These are phyloP conservation scores for Mionectes olivaceus DNA, from an alignment of 2,797 vertebrate genomes.

Conservation along the genomic window DNA sequence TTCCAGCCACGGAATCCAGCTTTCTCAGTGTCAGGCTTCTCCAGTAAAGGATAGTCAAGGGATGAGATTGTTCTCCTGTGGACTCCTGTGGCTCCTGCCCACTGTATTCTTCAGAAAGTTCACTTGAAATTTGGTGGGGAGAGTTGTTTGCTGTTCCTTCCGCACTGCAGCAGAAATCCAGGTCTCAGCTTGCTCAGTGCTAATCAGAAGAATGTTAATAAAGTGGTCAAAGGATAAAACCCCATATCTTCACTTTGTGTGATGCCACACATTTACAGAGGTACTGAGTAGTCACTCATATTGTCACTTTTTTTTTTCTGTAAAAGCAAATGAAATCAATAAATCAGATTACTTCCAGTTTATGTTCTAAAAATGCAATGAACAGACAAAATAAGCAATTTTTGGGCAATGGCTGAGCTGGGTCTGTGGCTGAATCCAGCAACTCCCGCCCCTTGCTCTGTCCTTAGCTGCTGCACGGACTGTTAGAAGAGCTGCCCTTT, in stretches of 20 bases:
- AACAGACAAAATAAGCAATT: not conserved
- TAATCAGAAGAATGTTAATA: not conserved
- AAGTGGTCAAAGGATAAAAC: not conserved
- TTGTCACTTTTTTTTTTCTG: not conserved
- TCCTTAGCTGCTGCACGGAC: not conserved
- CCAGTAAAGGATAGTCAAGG: not conserved
- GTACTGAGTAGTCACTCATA: accelerated
- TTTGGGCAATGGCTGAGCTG: not conserved
- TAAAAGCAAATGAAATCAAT: not conserved
- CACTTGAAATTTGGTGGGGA: not conserved
- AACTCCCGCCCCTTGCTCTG: not conserved
- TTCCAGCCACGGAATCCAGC: not conserved
- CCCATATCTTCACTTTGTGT: not conserved
- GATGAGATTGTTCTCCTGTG: not conserved
- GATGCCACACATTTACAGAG: not conserved
- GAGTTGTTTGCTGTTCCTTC: not conserved
- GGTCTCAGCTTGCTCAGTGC: not conserved
- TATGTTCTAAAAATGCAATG: not conserved
- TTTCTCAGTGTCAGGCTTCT: not conserved
- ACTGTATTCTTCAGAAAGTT: not conserved
- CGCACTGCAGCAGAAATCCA: not conserved
- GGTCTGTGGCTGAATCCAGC: not conserved
- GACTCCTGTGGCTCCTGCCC: not conserved
- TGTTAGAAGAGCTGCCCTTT: not conserved
- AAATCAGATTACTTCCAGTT: not conserved